Evolutionary conservation across 2,888 invertebrate species (phyloP), one percentile per base, ranked within the genome.

Genomic region (Lasioglossum pauxillum): DNA sequence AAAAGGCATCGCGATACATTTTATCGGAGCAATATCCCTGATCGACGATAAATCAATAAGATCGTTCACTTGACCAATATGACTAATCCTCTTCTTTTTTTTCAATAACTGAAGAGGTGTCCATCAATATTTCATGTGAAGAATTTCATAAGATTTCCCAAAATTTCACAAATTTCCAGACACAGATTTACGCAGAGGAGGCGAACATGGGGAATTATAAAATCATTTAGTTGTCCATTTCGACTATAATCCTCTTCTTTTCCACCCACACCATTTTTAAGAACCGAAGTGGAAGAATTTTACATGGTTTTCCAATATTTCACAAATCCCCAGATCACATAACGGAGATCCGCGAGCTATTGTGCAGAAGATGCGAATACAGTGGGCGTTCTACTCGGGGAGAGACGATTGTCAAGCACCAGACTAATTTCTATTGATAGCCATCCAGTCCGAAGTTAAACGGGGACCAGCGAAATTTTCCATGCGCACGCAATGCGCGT

Each of bases 11-110:
- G 16, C 8, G 31, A 19, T 23, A 8, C 53, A 23, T 57, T 53
- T 44, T 53, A 69, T 69, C 10, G 67, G 3, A 57, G 46, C 83
- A 46, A 60, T 80, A 49, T 27, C 75, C 83, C 49, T 75, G 12
- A 19, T 31, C 44, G 64, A 38, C 38, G 71, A 83, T 38, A 49
- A 80, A 75, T 80, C 60, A 75, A 7, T 49, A 14, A 14, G 27
- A 60, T 27, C 12, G 14, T 60, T 27, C 14, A 5, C n/a, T 27
- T 0, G 12, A 3, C n/a, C n/a, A n/a, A 19, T 27, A 27, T 2
- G 16, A 49, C 14, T 46, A 46, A 46, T 14, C 14, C 14, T 46
- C 4, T 46, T 16, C 4, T 4, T 46, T 14, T 14, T 44, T 44
- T 8, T 44, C 16, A 16, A 14, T 0, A 46, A 14, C 46, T 4